Evolutionary conservation across 1,140 invertebrate species (phyloP), one percentile per base, ranked within the genome.

Genomic region (Heterodera schachtii): DNA sequence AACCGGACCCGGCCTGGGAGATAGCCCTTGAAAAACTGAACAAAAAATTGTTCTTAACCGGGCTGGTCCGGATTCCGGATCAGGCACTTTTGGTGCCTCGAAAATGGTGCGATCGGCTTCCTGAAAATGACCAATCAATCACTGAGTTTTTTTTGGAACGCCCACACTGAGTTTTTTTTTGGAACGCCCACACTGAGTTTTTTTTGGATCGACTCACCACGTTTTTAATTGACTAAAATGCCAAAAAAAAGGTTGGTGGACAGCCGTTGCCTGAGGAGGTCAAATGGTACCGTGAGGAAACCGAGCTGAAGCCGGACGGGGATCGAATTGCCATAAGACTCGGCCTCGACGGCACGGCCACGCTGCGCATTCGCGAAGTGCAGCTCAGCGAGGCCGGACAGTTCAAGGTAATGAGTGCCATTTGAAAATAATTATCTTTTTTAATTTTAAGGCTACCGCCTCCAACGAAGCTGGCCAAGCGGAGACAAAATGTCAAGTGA

Each of bases 301-400:
- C 82, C 47, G 83, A 85, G 52, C 77, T 89, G 16, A 74, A 81
- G 49, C 87, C 88, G 41, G 81, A 85, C 70, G 77, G 49, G n/a
- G 87, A 89, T 70, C 78, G 87, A 41, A 84, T 89, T 60, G 78
- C 85, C 31, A 94, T 95, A 91, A 94, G 96, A 83, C 93, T 93
- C 78, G 95, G 96, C 90, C 93, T 92, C 1, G 93, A 93, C 41
- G 94, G 94, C 43, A 92, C 96, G 7, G 90, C 96, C 5, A 92
- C 95, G 9, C 91, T 97, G 0, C 93, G 93, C 57, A 90, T 92
- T 43, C 85, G 92, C 44, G 93, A 94, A 81, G 31, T 78, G 93
- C 94, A 1, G 93, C 94, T 84, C 41, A 91, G 92, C 74, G 96
- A 97, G 90, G 93, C 94, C 13, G 96, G 95, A 31, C 92, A 93